Evolutionary conservation across 2,888 invertebrate species (phyloP), one percentile per base, ranked within the genome.

Genomic region (Meiosimyza decipiens): DNA sequence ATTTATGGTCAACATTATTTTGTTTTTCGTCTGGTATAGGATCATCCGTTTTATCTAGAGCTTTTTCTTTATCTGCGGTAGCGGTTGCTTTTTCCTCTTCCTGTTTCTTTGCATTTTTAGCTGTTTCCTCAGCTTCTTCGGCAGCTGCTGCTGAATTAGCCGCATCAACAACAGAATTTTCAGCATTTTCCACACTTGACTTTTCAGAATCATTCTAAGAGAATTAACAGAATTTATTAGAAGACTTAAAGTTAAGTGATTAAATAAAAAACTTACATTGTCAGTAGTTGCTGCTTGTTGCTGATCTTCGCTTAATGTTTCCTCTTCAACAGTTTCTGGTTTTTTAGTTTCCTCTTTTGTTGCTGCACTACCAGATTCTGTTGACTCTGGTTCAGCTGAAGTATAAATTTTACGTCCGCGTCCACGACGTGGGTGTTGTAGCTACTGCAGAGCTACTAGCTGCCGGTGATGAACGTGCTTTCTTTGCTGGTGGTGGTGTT

Each of bases 401-500:
- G 82, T 78, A 65, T 85, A 83, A 73, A 84, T 72, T 78, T 84
- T 85, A 51, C 86, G 84, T 9, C 85, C 86, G 66, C 85, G 83
- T 12, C 82, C 85, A 13, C 83, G 81, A 6, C 82, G 80, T 49
- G 81, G 81, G 81, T 40, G 83, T 81, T 47, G 75, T 76, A 33
- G 77, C 16, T 40, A 77, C 50, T 40, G 40, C 2, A 15, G 69
- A 50, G 51, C 51, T 51, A 47, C 75, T 71, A 1, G 80, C 77
- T 49, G 82, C 78, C 60, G 84, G 82, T 1, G 83, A 82, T 28
- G 79, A 73, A 52, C 84, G 82, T 59, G 86, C 77, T 75, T 84
- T 86, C 77, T 87, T 87, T 7, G 79, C 79, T 13, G 85, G 84
- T 65, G 86, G 86, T 72, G 87, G 86, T 18, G 86, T 86, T 15